phyloP scores from a whole-genome alignment of 2,113 vertebrate species.

The Trogon surrucura region DNA sequence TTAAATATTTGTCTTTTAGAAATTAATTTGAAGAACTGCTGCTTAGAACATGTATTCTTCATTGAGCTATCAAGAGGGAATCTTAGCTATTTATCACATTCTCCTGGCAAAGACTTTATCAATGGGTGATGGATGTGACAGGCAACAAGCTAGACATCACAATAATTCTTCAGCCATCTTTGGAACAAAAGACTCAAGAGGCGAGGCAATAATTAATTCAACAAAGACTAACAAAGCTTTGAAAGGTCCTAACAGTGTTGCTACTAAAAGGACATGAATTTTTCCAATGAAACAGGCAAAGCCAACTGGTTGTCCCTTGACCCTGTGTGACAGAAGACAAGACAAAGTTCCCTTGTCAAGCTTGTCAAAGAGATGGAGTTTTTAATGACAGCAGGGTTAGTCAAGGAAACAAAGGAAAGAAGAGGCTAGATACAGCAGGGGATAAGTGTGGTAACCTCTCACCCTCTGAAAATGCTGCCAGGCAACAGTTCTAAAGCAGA shows the following conservation, averaged over 20 bases:
- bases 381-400: constrained; percentile 5
- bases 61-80: constrained; percentile 14
- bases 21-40: neutral
- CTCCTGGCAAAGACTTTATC: neutral
- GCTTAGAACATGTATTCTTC: neutral
- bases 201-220: neutral
- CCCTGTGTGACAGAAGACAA: neutral
- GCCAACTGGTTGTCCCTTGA: constrained; percentile 19
- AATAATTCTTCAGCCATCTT: neutral
- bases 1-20: neutral
- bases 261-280: constrained; percentile 13
- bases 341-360: constrained; percentile 32
- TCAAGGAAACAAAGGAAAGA: constrained; percentile 31
- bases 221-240: constrained; percentile 31
- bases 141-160: neutral
- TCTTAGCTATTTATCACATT: constrained; percentile 13
- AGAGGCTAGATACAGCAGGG: neutral
- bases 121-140: neutral
- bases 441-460: constrained; percentile 35
- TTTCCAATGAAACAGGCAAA: neutral
- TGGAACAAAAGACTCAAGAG: constrained; percentile 12
- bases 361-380: neutral
- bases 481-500: neutral
- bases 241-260: constrained; percentile 22
- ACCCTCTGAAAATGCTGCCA: constrained; percentile 30